A percentile compares a stretch with the other conserved stretches of the same genome.
Evolutionary conservation across 2,797 vertebrate species (phyloP).

Genomic region (Geotrypetes seraphini): DNA sequence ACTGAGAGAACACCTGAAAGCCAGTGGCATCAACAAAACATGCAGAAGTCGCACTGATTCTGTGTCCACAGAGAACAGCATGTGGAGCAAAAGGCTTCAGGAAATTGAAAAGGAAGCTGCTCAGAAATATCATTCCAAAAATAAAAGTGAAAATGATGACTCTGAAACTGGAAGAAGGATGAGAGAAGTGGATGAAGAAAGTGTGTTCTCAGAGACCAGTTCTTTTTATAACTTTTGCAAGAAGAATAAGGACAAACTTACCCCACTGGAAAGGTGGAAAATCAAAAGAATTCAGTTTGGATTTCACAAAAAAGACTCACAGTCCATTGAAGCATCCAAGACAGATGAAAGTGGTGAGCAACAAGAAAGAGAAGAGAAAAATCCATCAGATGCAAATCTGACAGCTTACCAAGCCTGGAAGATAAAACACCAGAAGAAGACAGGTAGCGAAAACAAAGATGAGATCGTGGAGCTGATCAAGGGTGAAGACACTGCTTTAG

Average conservation of each 20-base stretch:
- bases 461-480: slow-evolving; percentile 75
- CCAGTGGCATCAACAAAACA: slow-evolving; percentile 21
- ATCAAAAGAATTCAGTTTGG: slow-evolving; percentile 92
- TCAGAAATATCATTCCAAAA: slow-evolving; percentile 39
- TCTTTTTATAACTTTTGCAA: slow-evolving; percentile 91
- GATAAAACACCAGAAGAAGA: slow-evolving; percentile 72
- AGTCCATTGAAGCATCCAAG: slow-evolving; percentile 42
- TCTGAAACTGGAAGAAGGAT: slow-evolving; percentile 17
- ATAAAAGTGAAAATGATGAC: slow-evolving; percentile 21
- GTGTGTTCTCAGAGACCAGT: slow-evolving; percentile 71
- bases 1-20: slow-evolving; percentile 58
- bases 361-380: slow-evolving; percentile 28
- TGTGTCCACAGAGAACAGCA: slow-evolving; percentile 62
- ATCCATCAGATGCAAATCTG: slow-evolving; percentile 64
- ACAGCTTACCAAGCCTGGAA: slow-evolving; percentile 93
- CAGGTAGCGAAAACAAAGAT: slow-evolving; percentile 69
- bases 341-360: slow-evolving; percentile 36
- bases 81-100: slow-evolving; percentile 77
- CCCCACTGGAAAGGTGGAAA: slow-evolving; percentile 85
- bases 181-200: slow-evolving; percentile 63
- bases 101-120: slow-evolving; percentile 81
- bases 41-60: slow-evolving; percentile 47
- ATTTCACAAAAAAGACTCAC: slow-evolving; percentile 82
- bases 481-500: slow-evolving; percentile 57
- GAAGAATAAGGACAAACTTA: slow-evolving; percentile 83